These are phyloP conservation scores for Sinopyrophorus schimmeli DNA, from an alignment of 2,888 invertebrate genomes.

Conservation along the genomic window DNA sequence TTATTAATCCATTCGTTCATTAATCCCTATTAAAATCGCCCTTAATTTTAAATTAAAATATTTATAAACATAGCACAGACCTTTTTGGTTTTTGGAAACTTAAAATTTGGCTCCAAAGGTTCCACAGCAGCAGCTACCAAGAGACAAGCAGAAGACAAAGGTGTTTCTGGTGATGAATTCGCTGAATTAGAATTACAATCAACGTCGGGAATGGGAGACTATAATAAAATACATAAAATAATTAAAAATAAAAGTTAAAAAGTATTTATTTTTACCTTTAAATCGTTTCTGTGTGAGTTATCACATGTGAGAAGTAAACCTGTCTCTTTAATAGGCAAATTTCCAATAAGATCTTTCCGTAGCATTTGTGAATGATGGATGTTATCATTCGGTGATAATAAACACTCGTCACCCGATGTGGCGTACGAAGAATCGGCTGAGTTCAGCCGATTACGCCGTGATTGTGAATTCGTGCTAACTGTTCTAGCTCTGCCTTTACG, in stretches of 20 bases:
- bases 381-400: conserved; percentile 59
- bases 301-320: conserved; percentile 61
- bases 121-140: conserved; percentile 84
- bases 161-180: conserved; percentile 62
- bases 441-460: conserved; percentile 68
- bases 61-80: conserved; percentile 40
- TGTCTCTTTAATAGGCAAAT: conserved; percentile 42
- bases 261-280: conserved; percentile 11
- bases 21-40: conserved; percentile 64
- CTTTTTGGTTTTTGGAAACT: conserved; percentile 92
- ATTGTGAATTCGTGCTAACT: conserved; percentile 60
- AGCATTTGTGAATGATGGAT: conserved; percentile 11
- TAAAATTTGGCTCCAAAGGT: conserved; percentile 79
- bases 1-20: conserved; percentile 91
- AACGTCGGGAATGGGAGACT: conserved; percentile 46
- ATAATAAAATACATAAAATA: conserved; percentile 17
- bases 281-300: conserved; percentile 25
- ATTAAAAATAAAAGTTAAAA: neutral
- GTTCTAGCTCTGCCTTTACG: conserved; percentile 70
- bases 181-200: conserved; percentile 58
- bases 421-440: conserved; percentile 76
- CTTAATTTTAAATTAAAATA: conserved; percentile 22
- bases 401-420: conserved; percentile 74
- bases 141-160: conserved; percentile 77
- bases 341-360: conserved; percentile 13